Conservation (phyloP, 2,797 vertebrate species). For the Galaxias olidus region DNA sequence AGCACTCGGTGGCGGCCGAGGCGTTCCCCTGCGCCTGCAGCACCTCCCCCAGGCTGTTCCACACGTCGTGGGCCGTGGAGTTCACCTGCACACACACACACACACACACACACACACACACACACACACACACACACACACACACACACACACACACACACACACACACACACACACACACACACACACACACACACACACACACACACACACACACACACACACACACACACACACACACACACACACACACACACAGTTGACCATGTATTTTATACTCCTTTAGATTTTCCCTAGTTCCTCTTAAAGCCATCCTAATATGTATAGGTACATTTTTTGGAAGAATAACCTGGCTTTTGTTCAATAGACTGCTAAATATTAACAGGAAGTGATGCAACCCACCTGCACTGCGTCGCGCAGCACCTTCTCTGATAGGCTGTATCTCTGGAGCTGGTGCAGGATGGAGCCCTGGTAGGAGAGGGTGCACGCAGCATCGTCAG, state of each 20-base stretch:
- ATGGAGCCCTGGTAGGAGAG: constrained; percentile 83
- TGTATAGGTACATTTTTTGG: too few relatives aligned
- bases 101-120: background rate
- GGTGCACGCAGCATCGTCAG: background rate
- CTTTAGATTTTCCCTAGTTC: constrained; percentile 30
- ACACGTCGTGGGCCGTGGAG: constrained; percentile 94
- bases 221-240: background rate
- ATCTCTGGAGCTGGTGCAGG: constrained; percentile 93
- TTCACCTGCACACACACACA: constrained; percentile 72
- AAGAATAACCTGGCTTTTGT: too few relatives aligned
- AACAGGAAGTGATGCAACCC: too few relatives aligned
- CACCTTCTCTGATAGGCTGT: constrained; percentile 93
- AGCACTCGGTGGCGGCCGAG: constrained; percentile 92
- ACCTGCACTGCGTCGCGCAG: constrained; percentile 90
- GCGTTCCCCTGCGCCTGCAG: constrained; percentile 95
- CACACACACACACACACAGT: constrained; percentile 8
- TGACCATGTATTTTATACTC: too few relatives aligned
- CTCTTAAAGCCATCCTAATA: constrained; percentile 1
- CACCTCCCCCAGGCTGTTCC: constrained; percentile 96
- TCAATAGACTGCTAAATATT: too few relatives aligned
- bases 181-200: constrained; percentile 5
- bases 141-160: background rate
- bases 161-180: background rate
- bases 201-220: background rate
- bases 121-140: constrained; percentile 4